Base-by-base conservation (phyloP, 2,113 vertebrate species). In the Cariama cristata region DNA sequence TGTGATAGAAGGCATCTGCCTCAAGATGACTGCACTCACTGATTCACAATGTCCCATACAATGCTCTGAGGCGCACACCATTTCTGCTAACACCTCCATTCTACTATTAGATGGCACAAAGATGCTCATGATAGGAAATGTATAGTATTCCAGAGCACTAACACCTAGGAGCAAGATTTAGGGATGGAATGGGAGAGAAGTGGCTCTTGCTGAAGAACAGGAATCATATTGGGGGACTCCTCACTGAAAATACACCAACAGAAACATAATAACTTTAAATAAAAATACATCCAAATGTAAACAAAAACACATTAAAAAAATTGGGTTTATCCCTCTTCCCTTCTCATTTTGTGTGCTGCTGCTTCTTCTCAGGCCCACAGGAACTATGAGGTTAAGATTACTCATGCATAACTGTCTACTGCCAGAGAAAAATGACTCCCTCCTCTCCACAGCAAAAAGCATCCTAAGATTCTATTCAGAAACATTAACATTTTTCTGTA, bases 201-300 rank as follows among this genome's bases (percentile, higher is more conserved):
- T 55, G 28, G 38, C 72, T 94, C 88, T 84, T 72, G 62, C 68
- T 87, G 86, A 92, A 88, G 86, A 95, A 88, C 60, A 90, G 58
- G 49, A 93, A 94, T 68, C 53, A 38, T 52, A 95, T 2, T 81
- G 60, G 27, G 64, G 35, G 69, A 66, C 40, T 83, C 76, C 47
- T 83, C 75, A 73, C 42, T 58, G 79, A 91, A 96, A 96, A 92
- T 38, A 91, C 7, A 93, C 50, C 35, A 86, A 86, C 63, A 88
- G 47, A 93, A 92, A 93, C 45, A 73, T 7, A 91, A 9, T 26
- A 92, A 88, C 33, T 89, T 95, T 88, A 93, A 95, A 88, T 47
- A 86, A 20, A 75, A 90, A 90, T 73, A 92, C 11, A 79, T 56
- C 79, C 9, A 92, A 72, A 79, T 28, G 15, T 68, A 82, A 95